Evolutionary conservation across 2,113 vertebrate genomes (phyloP), one percentile per base, ranked within the genome.

Genomic region (Tragelaphus strepsiceros): DNA sequence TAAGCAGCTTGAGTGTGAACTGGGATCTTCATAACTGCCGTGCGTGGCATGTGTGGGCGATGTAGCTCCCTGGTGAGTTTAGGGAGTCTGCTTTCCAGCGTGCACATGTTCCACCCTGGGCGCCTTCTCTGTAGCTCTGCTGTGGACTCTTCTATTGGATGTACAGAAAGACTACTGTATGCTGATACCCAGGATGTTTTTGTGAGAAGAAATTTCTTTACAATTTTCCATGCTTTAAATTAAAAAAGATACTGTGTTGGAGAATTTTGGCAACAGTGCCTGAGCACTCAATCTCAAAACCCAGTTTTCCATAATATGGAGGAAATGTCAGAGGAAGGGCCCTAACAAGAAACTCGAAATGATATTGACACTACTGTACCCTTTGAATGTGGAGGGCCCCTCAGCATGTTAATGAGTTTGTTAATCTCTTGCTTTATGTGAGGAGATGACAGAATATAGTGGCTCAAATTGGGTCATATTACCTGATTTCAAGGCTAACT

Each of bases 21-120:
- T 13, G 61, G 59, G 22, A 6, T 30, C 21, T n/a, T 54, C 19
- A 9, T 28, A 28, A 39, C 30, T 22, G 4, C 5, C 7, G 0
- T 78, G 51, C 24, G 2, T 3, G 46, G 7, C 22, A 5, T 7
- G 14, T 8, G 14, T 39, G 54, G 74, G 30, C 3, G 11, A 7
- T 1, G 3, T 1, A 5, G 17, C 30, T 74, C 28, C 32, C 15
- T n/a, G 49, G 7, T 6, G 5, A 51, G 19, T 4, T 30, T 2
- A 0, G 28, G 16, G 58, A 71, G 21, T 46, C n/a, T 81, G 8
- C 26, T 49, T 16, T 46, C 46, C 78, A 30, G 7, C 21, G 35
- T 54, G n/a, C 26, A 53, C 14, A 2, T 7, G 7, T 9, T 11
- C 30, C 14, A 5, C 15, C 28, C 49, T 9, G 21, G 13, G 8